phyloP scores from a whole-genome alignment of 2,113 vertebrate genomes.

The Solea senegalensis region DNA sequence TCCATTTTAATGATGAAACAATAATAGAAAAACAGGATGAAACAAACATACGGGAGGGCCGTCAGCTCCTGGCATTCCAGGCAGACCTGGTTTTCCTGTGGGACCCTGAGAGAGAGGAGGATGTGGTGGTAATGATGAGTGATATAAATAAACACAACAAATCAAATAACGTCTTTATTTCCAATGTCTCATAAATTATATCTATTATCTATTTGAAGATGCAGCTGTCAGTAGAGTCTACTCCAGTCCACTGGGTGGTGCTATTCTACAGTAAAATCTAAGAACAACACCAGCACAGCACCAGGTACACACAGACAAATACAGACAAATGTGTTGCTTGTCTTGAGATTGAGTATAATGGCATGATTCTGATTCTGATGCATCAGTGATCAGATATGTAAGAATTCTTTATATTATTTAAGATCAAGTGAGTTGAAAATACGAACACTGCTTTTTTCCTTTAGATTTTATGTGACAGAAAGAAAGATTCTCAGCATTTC shows the following conservation, averaged over 20 bases:
- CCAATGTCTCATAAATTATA: accelerated
- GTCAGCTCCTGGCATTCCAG: constrained; percentile 91
- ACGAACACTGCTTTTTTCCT: no score
- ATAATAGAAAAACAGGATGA: not conserved
- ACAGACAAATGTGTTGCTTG: no score
- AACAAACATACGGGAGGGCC: constrained; percentile 87
- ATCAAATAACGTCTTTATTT: not conserved
- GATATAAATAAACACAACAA: not conserved
- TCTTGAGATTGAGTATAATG: no score
- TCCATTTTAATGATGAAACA: accelerated
- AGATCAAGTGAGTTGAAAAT: no score
- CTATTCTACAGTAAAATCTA: not conserved
- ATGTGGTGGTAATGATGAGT: constrained; percentile 1
- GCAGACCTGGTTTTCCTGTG: constrained; percentile 90
- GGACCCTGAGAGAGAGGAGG: constrained; percentile 81
- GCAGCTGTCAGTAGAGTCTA: no score
- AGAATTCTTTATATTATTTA: no score
- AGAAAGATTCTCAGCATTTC: no score
- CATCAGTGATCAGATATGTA: no score
- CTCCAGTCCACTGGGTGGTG: not conserved
- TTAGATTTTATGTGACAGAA: no score
- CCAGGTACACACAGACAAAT: no score
- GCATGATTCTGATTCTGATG: no score
- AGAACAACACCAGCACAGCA: no score
- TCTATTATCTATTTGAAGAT: not conserved